A percentile compares a stretch with the other conserved stretches of the same genome.
phyloP scores from a whole-genome alignment of 2,113 vertebrate species.

The Dolichallabes microphthalmus region DNA sequence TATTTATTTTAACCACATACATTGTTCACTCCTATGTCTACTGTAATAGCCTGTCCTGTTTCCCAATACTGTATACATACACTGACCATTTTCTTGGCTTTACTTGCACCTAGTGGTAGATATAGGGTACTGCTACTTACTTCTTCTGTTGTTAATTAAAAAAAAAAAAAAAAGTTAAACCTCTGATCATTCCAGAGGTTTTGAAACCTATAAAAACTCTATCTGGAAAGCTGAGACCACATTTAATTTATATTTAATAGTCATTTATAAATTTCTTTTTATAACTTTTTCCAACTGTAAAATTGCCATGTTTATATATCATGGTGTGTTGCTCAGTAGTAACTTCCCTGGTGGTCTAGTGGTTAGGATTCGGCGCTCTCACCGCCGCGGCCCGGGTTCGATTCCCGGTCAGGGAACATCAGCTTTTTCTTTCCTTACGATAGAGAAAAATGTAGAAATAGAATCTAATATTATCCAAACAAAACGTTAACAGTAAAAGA shows the following conservation, averaged over 20 bases:
- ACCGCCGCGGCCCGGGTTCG: constrained; percentile 65
- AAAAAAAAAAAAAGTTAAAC: too few species aligned
- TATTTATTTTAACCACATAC: too few species aligned
- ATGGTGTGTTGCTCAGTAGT: too few species aligned
- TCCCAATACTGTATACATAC: background rate
- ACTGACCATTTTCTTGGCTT: background rate
- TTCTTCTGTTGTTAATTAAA: background rate
- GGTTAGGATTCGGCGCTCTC: constrained; percentile 66
- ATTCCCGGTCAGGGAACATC: constrained; percentile 62
- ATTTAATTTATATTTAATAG: background rate
- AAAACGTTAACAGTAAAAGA: too few species aligned
- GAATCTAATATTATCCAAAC: too few species aligned
- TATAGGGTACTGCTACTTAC: background rate
- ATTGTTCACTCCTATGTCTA: too few species aligned
- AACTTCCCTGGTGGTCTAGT: constrained; percentile 63
- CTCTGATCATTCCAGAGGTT: too few species aligned
- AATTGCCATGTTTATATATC: too few species aligned
- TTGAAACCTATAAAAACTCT: background rate
- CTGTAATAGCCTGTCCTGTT: too few species aligned
- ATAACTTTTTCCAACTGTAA: too few species aligned
- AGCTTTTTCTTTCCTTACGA: background rate
- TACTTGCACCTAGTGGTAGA: background rate
- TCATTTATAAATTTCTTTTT: too few species aligned
- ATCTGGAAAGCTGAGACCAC: background rate
- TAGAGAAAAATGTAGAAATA: too few species aligned